These are phyloP conservation scores for Pseudococcus viburni DNA, from an alignment of 2,888 invertebrate species.

Conservation along the genomic window DNA sequence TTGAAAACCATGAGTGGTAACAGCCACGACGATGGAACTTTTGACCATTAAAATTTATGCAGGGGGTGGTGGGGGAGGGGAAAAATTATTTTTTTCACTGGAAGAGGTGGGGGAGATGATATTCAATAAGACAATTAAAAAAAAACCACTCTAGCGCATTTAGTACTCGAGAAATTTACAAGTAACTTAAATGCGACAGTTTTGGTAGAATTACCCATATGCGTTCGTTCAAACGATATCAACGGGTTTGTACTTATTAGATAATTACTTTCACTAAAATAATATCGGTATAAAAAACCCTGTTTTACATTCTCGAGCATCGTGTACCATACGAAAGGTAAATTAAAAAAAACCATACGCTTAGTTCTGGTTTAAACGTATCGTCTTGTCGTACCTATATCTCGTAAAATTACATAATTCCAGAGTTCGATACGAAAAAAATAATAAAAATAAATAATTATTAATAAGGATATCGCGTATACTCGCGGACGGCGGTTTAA, in stretches of 20 bases:
- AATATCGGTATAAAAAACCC: constrained; percentile 16
- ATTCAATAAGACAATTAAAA: too few relatives aligned
- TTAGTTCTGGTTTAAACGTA: constrained; percentile 12
- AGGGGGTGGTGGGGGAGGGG: too few relatives aligned
- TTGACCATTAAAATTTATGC: too few relatives aligned
- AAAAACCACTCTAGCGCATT: too few relatives aligned
- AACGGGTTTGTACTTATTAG: neutral
- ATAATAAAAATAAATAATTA: constrained; percentile 16
- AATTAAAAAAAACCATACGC: neutral
- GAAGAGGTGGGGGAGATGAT: too few relatives aligned
- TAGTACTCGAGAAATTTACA: too few relatives aligned
- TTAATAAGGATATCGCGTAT: constrained; percentile 10
- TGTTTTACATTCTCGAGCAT: constrained; percentile 11
- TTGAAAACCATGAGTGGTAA: too few relatives aligned
- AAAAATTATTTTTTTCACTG: too few relatives aligned
- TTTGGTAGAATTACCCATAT: too few relatives aligned
- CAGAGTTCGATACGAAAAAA: neutral
- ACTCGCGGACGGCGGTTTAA: neutral
- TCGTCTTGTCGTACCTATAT: neutral
- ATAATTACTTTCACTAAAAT: constrained; percentile 31
- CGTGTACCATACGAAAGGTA: neutral
- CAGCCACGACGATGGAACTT: too few relatives aligned
- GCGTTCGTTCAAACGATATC: neutral
- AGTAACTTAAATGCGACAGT: too few relatives aligned
- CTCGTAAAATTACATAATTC: neutral